Evolutionary conservation across 2,113 vertebrate genomes (phyloP).

Genomic region (Trogon surrucura): DNA sequence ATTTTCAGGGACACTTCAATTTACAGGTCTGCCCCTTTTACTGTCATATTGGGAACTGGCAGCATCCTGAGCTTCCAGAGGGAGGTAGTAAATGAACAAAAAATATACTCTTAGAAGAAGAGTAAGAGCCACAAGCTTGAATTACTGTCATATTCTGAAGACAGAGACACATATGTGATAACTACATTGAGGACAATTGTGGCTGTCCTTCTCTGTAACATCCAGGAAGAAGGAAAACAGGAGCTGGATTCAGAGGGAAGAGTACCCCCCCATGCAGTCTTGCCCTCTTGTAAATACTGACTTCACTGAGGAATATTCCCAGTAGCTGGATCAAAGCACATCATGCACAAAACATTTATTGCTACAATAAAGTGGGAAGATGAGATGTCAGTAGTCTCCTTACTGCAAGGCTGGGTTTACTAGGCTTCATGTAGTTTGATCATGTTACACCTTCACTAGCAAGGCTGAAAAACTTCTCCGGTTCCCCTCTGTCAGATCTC

Average conservation of each 20-base stretch:
- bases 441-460: not conserved
- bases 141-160: not conserved
- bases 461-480: not conserved
- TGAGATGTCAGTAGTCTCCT: not conserved
- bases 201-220: not conserved
- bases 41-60: not conserved
- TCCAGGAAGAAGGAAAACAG: not conserved
- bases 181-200: not conserved
- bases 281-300: not conserved
- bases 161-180: accelerated
- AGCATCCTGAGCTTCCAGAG: not conserved
- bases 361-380: not conserved
- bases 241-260: not conserved
- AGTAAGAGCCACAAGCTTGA: not conserved
- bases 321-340: not conserved
- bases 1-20: not conserved
- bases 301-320: not conserved
- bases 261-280: not conserved
- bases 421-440: not conserved
- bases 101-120: not conserved
- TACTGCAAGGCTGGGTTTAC: not conserved
- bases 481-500: not conserved
- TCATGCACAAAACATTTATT: not conserved
- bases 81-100: not conserved
- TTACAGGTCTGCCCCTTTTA: not conserved